Percentiles rank a stretch among this genome's conserved stretches.
Evolutionary conservation across 1,140 invertebrate genomes (phyloP).

Genomic region (Platyscapa corneri): DNA sequence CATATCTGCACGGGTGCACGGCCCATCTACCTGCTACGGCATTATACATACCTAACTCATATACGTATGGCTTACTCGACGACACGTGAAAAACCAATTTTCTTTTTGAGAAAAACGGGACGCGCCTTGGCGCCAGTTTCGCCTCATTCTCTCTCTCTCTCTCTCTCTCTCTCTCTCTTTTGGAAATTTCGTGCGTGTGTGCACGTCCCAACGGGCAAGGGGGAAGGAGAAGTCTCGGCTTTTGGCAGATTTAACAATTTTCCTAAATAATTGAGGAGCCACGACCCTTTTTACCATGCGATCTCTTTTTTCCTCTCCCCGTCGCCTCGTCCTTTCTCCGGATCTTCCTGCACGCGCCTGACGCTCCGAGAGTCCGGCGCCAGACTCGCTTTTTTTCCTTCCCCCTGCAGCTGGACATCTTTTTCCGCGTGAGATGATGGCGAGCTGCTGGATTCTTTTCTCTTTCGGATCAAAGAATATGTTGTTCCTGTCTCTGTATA

Average conservation of each 20-base stretch:
- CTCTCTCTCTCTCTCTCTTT: not conserved
- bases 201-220: not conserved
- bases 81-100: slow-evolving; percentile 50
- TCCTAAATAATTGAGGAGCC: slow-evolving; percentile 62
- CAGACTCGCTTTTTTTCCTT: slow-evolving; percentile 35
- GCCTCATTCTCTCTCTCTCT: not conserved
- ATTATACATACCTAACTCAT: slow-evolving; percentile 7
- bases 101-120: slow-evolving; percentile 43
- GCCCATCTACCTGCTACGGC: slow-evolving; percentile 49
- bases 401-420: slow-evolving; percentile 34
- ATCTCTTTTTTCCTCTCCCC: not conserved
- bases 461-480: not conserved
- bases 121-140: slow-evolving; percentile 5
- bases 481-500: not conserved
- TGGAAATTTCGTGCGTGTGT: not conserved
- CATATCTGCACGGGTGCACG: slow-evolving; percentile 9
- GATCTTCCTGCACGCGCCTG: not conserved
- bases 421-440: slow-evolving; percentile 45
- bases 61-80: slow-evolving; percentile 14
- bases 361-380: slow-evolving; percentile 32
- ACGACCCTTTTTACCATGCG: slow-evolving; percentile 36
- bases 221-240: not conserved
- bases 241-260: slow-evolving; percentile 61
- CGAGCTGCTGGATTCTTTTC: slow-evolving; percentile 26
- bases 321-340: not conserved